Percentiles rank a stretch among this genome's conserved stretches.
Conservation (phyloP, 2,113 vertebrate species). For the Sturnus vulgaris region DNA sequence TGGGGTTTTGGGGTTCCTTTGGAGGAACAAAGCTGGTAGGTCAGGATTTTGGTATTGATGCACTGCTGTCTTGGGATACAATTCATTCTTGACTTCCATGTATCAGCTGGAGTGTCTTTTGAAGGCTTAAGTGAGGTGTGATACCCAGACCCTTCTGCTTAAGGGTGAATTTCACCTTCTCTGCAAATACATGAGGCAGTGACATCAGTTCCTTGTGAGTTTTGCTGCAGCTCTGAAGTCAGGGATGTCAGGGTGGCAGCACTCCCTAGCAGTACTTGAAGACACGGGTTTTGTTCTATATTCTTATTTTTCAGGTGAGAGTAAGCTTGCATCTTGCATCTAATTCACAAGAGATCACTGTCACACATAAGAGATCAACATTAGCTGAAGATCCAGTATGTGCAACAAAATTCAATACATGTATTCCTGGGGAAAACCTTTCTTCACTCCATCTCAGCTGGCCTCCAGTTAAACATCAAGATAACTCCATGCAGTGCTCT, state of each 20-base stretch:
- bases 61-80: neutral
- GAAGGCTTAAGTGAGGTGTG: neutral
- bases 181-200: neutral
- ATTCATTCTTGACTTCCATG: rapidly evolving
- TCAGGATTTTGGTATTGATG: neutral
- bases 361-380: neutral
- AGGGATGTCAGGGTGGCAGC: neutral
- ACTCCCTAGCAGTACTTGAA: neutral
- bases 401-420: neutral
- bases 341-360: neutral
- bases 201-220: neutral
- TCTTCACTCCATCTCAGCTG: neutral
- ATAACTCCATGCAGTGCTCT: neutral
- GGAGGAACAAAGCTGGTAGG: neutral
- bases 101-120: neutral
- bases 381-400: neutral
- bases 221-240: neutral
- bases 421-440: neutral
- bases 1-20: neutral
- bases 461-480: neutral
- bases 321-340: neutral
- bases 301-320: neutral
- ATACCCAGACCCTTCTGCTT: neutral
- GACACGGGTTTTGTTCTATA: neutral
- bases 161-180: neutral